Evolutionary conservation across 92 coral and sea anemone genomes (phyloP).

Genomic region (Isaurus tuberculatus): DNA sequence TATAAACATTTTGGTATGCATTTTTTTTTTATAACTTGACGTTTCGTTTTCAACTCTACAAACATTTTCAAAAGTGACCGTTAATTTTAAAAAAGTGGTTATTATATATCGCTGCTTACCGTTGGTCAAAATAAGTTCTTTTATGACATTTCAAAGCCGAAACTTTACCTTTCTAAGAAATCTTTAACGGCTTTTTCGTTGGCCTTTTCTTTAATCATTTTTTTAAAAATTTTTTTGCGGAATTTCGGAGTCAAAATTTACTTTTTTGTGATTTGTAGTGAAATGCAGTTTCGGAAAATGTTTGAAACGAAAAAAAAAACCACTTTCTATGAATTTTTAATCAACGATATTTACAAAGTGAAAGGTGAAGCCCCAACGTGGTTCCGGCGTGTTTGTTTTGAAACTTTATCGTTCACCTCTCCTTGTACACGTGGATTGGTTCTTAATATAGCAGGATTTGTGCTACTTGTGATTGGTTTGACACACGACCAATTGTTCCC

Average conservation of each 20-base stretch:
- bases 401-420: constrained; percentile 49
- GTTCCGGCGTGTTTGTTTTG: constrained; percentile 81
- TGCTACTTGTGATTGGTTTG: constrained; percentile 65
- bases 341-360: constrained; percentile 18
- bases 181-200: background rate
- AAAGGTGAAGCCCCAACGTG: constrained; percentile 74
- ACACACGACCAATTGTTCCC: constrained; percentile 62
- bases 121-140: background rate
- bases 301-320: background rate
- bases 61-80: too few species aligned
- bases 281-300: background rate
- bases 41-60: too few species aligned
- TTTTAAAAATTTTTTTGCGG: too few species aligned
- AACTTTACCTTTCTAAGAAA: background rate
- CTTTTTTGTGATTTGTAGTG: too few species aligned
- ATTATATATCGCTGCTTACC: too few species aligned
- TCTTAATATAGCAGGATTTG: constrained; percentile 25
- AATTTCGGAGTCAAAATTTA: too few species aligned
- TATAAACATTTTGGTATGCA: too few species aligned
- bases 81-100: too few species aligned
- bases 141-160: background rate
- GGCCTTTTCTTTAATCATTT: background rate
- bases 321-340: constrained; percentile 53
- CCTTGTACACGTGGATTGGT: constrained; percentile 72
- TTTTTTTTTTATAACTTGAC: too few species aligned